Conservation (phyloP, 2,797 vertebrate species). For the Cossypha caffra region DNA sequence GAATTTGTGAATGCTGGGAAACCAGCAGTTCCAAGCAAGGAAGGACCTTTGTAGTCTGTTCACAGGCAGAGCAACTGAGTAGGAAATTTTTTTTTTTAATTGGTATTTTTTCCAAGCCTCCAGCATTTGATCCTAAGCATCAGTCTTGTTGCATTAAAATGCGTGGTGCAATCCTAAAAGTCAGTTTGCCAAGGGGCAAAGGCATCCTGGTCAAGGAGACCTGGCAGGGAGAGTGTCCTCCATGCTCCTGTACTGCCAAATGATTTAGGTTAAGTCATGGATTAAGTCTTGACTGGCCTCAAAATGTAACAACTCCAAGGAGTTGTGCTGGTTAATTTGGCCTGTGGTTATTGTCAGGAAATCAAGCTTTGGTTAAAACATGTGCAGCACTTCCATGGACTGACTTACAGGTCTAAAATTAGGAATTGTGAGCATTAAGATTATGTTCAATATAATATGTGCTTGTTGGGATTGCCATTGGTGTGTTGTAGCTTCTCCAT, state of each 20-base stretch:
- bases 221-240: background rate
- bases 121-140: background rate
- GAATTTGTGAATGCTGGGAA: conserved; percentile 40
- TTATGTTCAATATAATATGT: background rate
- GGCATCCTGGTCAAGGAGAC: background rate
- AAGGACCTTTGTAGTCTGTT: conserved; percentile 50
- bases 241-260: fast-evolving
- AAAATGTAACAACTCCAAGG: background rate
- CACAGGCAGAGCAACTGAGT: background rate
- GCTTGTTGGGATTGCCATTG: background rate
- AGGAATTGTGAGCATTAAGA: background rate
- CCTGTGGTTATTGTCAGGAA: background rate
- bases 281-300: background rate
- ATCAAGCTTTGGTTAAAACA: background rate
- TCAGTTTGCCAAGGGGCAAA: fast-evolving
- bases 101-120: conserved; percentile 55
- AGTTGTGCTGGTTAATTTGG: background rate
- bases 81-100: background rate
- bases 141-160: background rate
- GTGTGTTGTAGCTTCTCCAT: fast-evolving
- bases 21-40: conserved; percentile 29
- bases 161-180: background rate
- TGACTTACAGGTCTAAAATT: background rate
- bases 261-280: background rate
- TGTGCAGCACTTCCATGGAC: background rate